Evolutionary conservation across 2,888 invertebrate genomes (phyloP), one percentile per base, ranked within the genome.

Genomic region (Mechanitis mazaeus): DNA sequence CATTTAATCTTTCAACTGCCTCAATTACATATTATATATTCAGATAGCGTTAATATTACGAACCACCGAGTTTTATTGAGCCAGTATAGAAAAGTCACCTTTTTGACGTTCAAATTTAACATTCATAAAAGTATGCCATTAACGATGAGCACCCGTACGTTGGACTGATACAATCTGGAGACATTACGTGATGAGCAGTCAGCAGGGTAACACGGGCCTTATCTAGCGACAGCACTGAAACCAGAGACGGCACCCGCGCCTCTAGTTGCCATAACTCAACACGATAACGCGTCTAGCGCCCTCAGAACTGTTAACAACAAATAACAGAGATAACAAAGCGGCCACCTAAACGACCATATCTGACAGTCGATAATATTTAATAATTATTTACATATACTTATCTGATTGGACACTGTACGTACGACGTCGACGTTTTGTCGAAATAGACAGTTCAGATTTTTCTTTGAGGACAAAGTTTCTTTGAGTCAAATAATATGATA

Each of bases 301-400:
- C 78, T 75, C 78, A 75, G 78, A 83, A 84, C 82, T 84, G 85
- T 85, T 83, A 83, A 83, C 87, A 86, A 88, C 89, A 88, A 89
- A 87, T 87, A 87, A 86, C 82, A 69, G 67, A 86, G 89, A 89
- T 89, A 89, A 83, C 78, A 73, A 77, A 81, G 85, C 84, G 84
- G 83, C 76, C 84, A 81, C 84, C 85, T 86, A 87, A 88, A 87
- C 81, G 85, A 83, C 78, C 83, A 80, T 86, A 87, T 87, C 87
- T 82, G 76, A 75, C 79, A 74, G 81, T 79, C 77, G 85, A 87
- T 87, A 84, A 85, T 87, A 87, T 87, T 88, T 87, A 83, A 87
- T 88, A 88, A 88, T 87, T 86, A 89, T 88, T 86, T 84, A 86
- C 83, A 82, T 81, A 77, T 77, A 79, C 80, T 81, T 87, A 89